Conservation (phyloP, 2,797 vertebrate species). For the Muscicapa striata region DNA sequence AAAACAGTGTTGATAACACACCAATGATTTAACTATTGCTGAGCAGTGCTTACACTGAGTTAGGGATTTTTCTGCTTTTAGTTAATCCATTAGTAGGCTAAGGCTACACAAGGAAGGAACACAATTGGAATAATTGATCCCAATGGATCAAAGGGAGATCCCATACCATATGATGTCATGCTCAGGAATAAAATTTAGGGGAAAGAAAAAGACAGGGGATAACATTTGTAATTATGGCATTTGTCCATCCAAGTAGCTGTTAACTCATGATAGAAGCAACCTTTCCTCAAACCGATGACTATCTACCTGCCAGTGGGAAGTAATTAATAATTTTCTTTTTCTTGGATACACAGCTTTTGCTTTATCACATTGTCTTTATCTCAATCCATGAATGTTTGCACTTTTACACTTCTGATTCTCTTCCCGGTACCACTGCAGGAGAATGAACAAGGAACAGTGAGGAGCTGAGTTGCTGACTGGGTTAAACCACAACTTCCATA, state of each 20-base stretch:
- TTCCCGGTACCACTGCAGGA: background rate
- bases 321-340: background rate
- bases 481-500: background rate
- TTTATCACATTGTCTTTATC: background rate
- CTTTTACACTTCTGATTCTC: background rate
- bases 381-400: background rate
- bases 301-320: background rate
- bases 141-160: background rate
- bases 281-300: background rate
- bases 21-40: background rate
- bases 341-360: background rate
- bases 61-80: background rate
- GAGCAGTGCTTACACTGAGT: background rate
- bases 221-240: background rate
- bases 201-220: background rate
- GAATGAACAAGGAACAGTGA: background rate
- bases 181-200: background rate
- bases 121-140: background rate
- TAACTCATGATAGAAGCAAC: background rate
- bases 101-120: background rate
- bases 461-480: fast-evolving
- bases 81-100: background rate
- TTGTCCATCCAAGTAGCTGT: background rate
- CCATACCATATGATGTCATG: too few relatives aligned
- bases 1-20: background rate